phyloP scores from a whole-genome alignment of 2,797 vertebrate species.

The Rhinella marina region DNA sequence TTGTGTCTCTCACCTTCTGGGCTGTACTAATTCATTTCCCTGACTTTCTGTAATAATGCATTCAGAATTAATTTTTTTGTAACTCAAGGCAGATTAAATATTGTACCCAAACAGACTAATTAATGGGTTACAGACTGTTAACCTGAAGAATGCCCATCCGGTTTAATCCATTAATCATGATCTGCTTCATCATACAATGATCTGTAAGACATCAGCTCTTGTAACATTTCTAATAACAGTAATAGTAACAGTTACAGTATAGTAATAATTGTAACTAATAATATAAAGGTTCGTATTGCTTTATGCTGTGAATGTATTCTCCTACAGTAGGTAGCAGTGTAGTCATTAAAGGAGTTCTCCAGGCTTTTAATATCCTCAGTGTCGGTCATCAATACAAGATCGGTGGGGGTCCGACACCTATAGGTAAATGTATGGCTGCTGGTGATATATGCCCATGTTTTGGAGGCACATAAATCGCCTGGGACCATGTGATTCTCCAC shows the following conservation, averaged over 20 bases:
- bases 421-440: too few species aligned
- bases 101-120: conserved; percentile 72
- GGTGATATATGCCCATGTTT: too few species aligned
- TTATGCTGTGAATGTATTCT: too few species aligned
- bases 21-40: conserved; percentile 60
- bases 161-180: conserved; percentile 75
- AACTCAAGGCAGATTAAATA: conserved; percentile 68
- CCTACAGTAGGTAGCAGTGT: not conserved
- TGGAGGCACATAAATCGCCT: too few species aligned
- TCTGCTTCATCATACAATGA: conserved; percentile 65
- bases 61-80: conserved; percentile 66
- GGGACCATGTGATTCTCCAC: too few species aligned
- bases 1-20: conserved; percentile 59
- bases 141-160: conserved; percentile 67
- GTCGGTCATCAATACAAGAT: too few species aligned
- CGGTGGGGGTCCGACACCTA: too few species aligned
- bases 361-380: too few species aligned
- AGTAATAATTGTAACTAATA: too few species aligned
- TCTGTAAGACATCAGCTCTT: not conserved
- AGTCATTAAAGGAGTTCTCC: too few species aligned
- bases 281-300: not conserved
- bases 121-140: conserved; percentile 69
- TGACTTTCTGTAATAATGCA: conserved; percentile 52
- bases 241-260: not conserved
- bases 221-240: not conserved